Percentiles rank a stretch among this genome's conserved stretches.
These are phyloP conservation scores for Lophius piscatorius DNA, from an alignment of 2,113 vertebrate species.

Conservation along the genomic window DNA sequence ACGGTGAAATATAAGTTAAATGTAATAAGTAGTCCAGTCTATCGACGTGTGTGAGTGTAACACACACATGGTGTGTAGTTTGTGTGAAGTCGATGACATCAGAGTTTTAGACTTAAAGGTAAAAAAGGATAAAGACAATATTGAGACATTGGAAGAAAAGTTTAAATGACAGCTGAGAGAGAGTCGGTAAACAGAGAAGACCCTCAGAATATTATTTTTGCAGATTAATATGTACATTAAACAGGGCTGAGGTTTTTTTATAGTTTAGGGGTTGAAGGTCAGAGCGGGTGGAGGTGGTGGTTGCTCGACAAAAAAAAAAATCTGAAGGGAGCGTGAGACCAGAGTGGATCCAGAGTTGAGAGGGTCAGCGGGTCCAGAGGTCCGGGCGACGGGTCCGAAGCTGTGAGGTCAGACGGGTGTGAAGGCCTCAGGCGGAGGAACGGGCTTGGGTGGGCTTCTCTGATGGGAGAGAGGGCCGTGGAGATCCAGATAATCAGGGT, in stretches of 20 bases:
- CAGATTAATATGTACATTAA: background rate
- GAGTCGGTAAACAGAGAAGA: too few relatives aligned
- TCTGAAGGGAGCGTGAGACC: slow-evolving; percentile 73
- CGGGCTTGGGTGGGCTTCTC: slow-evolving; percentile 70
- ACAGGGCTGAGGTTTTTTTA: background rate
- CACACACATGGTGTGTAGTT: too few relatives aligned
- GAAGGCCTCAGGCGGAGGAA: slow-evolving; percentile 63
- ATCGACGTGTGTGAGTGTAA: too few relatives aligned
- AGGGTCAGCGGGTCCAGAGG: slow-evolving; percentile 64
- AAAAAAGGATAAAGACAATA: too few relatives aligned
- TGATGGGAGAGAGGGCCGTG: slow-evolving; percentile 19
- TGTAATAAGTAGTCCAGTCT: too few relatives aligned
- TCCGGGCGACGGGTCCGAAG: slow-evolving; percentile 52
- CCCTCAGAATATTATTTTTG: background rate
- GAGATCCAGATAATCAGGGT: slow-evolving; percentile 29
- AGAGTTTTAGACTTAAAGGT: too few relatives aligned
- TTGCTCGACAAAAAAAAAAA: slow-evolving; percentile 40
- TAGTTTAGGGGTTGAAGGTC: background rate
- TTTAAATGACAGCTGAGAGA: too few relatives aligned
- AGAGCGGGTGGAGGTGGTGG: slow-evolving; percentile 13
- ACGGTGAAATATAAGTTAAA: too few relatives aligned
- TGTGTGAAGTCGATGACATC: too few relatives aligned
- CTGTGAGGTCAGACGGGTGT: slow-evolving; percentile 60
- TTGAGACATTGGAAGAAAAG: too few relatives aligned
- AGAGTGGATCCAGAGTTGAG: slow-evolving; percentile 67